phyloP scores from a whole-genome alignment of 2,113 vertebrate genomes.

The Rissa tridactyla region DNA sequence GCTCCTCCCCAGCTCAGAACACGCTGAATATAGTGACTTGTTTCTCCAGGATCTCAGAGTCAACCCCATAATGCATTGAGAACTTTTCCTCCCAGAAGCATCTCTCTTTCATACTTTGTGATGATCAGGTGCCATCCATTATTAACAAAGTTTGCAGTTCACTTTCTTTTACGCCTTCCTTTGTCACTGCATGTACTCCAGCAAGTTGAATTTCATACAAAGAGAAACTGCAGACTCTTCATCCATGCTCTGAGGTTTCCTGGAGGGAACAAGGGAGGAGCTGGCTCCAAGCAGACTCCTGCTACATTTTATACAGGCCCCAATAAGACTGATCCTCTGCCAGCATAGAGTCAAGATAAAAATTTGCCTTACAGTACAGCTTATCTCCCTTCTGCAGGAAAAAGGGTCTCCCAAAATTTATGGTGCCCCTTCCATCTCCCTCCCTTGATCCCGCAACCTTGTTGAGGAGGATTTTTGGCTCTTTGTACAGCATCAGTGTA shows the following conservation, averaged over 20 bases:
- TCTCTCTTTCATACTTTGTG: neutral
- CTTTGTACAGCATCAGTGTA: neutral
- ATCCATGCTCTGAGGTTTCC: neutral
- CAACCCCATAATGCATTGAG: neutral
- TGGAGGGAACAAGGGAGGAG: slow-evolving; percentile 8
- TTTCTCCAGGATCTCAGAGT: neutral
- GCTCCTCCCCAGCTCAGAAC: neutral
- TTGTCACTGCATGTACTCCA: neutral
- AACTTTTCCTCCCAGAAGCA: neutral
- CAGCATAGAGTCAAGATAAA: rapidly evolving
- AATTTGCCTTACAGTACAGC: neutral
- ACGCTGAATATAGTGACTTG: neutral
- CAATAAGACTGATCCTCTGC: neutral
- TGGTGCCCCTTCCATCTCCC: rapidly evolving
- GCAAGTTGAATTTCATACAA: neutral
- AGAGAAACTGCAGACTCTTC: neutral
- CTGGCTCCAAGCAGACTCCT: neutral
- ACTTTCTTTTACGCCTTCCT: neutral
- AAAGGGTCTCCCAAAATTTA: slow-evolving; percentile 18
- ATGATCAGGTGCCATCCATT: neutral
- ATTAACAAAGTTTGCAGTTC: neutral
- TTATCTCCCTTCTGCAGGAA: slow-evolving; percentile 1
- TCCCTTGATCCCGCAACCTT: neutral
- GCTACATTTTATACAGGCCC: slow-evolving; percentile 50
- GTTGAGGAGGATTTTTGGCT: rapidly evolving